Evolutionary conservation across 1,140 invertebrate genomes (phyloP).

Genomic region (Euura lappo): DNA sequence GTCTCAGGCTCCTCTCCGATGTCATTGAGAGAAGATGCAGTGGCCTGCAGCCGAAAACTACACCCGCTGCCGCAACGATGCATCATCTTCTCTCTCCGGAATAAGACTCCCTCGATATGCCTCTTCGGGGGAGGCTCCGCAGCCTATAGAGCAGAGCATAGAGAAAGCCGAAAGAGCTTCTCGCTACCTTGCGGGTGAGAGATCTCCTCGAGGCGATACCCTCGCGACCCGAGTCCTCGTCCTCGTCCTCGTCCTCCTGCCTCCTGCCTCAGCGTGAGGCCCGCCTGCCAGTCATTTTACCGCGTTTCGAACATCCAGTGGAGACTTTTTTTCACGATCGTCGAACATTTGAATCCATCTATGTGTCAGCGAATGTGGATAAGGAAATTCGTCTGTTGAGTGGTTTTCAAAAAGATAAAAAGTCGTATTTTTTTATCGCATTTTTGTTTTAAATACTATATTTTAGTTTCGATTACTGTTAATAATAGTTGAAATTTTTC

Average conservation of each 20-base stretch:
- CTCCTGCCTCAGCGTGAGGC: not conserved
- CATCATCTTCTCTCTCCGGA: not conserved
- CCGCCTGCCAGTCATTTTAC: not conserved
- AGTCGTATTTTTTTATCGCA: not conserved
- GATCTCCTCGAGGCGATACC: not conserved
- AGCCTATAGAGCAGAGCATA: not conserved
- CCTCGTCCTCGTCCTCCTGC: not conserved
- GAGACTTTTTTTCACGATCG: not conserved
- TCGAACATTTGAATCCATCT: too few relatives aligned
- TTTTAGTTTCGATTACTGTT: too few relatives aligned
- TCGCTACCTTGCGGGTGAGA: not conserved
- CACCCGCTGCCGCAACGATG: not conserved
- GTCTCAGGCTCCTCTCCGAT: too few relatives aligned
- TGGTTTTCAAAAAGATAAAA: too few relatives aligned
- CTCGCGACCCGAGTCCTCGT: not conserved
- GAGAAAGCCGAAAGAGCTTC: not conserved
- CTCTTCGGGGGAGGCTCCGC: not conserved
- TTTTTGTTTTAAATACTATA: not conserved
- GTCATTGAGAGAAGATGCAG: too few relatives aligned
- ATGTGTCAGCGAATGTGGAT: too few relatives aligned
- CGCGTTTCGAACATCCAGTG: not conserved
- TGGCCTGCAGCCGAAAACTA: not conserved
- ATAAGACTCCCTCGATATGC: not conserved
- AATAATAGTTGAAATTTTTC: too few relatives aligned
- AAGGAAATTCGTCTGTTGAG: too few relatives aligned